Percentiles rank a stretch among this genome's conserved stretches.
Conservation (phyloP, 1,140 invertebrate species). For the Calephelis virginiensis region DNA sequence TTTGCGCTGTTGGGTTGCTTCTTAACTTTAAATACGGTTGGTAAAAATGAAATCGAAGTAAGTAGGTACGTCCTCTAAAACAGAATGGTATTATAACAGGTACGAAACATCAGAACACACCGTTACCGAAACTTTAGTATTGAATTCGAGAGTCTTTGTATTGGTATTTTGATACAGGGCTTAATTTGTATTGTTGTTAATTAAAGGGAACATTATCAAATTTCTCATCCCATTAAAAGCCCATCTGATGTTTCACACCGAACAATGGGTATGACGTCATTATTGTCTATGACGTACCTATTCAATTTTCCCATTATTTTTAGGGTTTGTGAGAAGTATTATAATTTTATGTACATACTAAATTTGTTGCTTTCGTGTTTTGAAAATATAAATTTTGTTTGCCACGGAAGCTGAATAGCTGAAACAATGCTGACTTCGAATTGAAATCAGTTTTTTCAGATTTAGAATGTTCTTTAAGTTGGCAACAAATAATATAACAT, state of each 20-base stretch:
- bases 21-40: too few relatives aligned
- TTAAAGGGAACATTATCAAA: conserved; percentile 5
- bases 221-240: conserved; percentile 6
- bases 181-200: conserved; percentile 9
- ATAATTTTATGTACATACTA: too few relatives aligned
- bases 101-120: neutral
- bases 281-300: conserved; percentile 2
- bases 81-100: neutral
- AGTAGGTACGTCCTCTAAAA: neutral
- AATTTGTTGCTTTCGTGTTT: too few relatives aligned
- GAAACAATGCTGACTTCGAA: too few relatives aligned
- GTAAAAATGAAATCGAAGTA: too few relatives aligned
- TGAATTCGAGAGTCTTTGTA: neutral
- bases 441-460: too few relatives aligned
- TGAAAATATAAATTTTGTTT: too few relatives aligned
- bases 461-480: too few relatives aligned
- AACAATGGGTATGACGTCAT: conserved; percentile 4
- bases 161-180: conserved; percentile 1
- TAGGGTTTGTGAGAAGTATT: neutral
- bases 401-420: too few relatives aligned
- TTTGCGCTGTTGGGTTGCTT: too few relatives aligned
- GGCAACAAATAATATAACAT: too few relatives aligned
- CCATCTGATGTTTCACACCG: conserved; percentile 3
- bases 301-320: conserved; percentile 10
- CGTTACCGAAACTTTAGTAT: neutral